Conservation (phyloP, 1,140 invertebrate species). For the Nasonia giraulti region DNA sequence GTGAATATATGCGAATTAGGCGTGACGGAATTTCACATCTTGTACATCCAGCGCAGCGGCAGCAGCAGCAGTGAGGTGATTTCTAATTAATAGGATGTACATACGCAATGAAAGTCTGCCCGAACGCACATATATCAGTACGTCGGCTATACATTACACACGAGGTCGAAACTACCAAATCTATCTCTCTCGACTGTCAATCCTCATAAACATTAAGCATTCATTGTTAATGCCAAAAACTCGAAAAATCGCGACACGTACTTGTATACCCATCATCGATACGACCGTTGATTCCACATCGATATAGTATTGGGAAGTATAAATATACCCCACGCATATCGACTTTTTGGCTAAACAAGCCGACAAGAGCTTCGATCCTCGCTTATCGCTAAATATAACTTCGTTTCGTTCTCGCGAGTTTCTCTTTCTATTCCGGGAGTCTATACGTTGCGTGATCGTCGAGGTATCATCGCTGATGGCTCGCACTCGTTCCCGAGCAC, state of each 20-base stretch:
- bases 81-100: slow-evolving; percentile 33
- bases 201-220: slow-evolving; percentile 12
- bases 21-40: too few relatives aligned
- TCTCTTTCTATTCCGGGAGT: background rate
- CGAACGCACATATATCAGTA: background rate
- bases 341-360: too few relatives aligned
- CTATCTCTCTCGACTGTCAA: background rate
- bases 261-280: too few relatives aligned
- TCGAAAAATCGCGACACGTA: too few relatives aligned
- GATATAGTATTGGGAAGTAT: too few relatives aligned
- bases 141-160: background rate
- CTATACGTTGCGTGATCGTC: background rate
- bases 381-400: background rate
- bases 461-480: too few relatives aligned
- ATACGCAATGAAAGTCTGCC: background rate
- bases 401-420: background rate
- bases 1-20: too few relatives aligned
- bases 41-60: too few relatives aligned
- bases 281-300: too few relatives aligned
- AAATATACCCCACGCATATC: too few relatives aligned
- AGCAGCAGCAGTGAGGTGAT: background rate
- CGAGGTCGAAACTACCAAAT: background rate
- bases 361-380: too few relatives aligned
- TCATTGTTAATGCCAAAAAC: background rate
- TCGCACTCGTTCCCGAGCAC: too few relatives aligned